A percentile compares a stretch with the other conserved stretches of the same genome.
phyloP scores from a whole-genome alignment of 2,113 vertebrate genomes.

The Microcebus murinus region DNA sequence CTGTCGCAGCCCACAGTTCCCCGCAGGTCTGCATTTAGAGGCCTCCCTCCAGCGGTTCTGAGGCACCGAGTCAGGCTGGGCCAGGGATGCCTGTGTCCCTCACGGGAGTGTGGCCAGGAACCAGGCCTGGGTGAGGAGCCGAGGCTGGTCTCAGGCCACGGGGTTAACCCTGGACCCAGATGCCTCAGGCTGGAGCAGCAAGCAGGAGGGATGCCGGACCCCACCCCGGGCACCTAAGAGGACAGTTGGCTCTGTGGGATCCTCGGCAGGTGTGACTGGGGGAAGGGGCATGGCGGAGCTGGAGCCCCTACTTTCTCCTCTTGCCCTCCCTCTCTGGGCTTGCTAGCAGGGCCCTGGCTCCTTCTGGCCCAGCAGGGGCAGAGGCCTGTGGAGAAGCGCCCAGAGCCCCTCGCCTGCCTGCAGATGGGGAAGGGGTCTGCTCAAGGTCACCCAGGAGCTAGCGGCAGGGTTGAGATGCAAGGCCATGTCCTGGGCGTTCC shows the following conservation, averaged over 20 bases:
- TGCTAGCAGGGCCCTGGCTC: neutral
- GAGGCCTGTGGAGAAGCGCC: neutral
- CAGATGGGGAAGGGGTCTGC: neutral
- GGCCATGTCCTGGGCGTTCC: neutral
- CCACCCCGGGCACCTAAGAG: neutral
- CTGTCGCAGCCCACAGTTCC: neutral
- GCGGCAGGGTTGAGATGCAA: neutral
- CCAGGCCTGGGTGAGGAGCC: neutral
- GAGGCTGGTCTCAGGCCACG: neutral
- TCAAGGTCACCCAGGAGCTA: neutral
- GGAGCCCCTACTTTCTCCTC: neutral
- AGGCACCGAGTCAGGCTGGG: neutral
- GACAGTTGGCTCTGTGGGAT: neutral
- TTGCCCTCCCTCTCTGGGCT: neutral
- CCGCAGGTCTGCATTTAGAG: slow-evolving; percentile 3
- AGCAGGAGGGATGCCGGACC: neutral
- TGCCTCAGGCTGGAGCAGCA: neutral
- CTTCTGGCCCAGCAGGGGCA: neutral
- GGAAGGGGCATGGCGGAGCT: neutral
- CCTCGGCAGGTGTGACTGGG: neutral
- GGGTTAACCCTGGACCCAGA: neutral
- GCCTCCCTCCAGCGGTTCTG: neutral
- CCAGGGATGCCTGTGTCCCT: neutral
- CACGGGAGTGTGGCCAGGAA: neutral
- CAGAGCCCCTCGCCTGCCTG: neutral